Base-by-base conservation (phyloP, 2,113 vertebrate genomes). In the Tinamus guttatus region DNA sequence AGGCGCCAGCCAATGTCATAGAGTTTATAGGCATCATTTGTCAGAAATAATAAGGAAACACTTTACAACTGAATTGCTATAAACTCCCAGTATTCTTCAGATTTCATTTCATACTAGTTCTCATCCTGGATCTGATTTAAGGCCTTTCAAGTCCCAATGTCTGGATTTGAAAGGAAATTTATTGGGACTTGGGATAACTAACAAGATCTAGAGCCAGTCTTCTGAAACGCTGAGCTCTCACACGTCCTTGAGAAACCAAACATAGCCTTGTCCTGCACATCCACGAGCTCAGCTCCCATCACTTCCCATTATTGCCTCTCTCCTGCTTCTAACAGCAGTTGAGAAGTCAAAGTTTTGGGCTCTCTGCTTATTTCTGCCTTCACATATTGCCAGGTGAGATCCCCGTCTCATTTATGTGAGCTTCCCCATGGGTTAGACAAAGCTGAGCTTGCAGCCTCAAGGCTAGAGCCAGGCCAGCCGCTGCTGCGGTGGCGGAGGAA, bases 11-110 rank as follows among this genome's bases (percentile, higher is more conserved):
- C 79, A 71, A 30, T 93, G 96, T 93, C 87, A 93, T 11, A 24
- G 95, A 94, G 95, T 97, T 97, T 87, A 93, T 77, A 95, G 94
- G 67, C 87, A 77, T 75, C 34, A 38, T 83, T 96, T 94, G 74
- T 95, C 80, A 92, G 78, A 93, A 96, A 90, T 94, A 93, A 89
- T 94, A 94, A 95, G 83, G 91, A 81, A 95, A 68, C 9, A 2
- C 59, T 95, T 91, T 70, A 32, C 59, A 15, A 92, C 58, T 90
- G 63, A 90, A 92, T 51, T 93, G 74, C 70, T 71, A 25, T 58
- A 81, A 92, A 95, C 73, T 92, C 78, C 91, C 8, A 0, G 74
- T 73, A 20, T 34, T 92, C 81, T 97, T 93, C 83, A 81, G 82
- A 77, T 90, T 87, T 94, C 20, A 71, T 81, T 63, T 82, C 58